Evolutionary conservation across 2,113 vertebrate genomes (phyloP).

Genomic region (Mormoops blainvillei): DNA sequence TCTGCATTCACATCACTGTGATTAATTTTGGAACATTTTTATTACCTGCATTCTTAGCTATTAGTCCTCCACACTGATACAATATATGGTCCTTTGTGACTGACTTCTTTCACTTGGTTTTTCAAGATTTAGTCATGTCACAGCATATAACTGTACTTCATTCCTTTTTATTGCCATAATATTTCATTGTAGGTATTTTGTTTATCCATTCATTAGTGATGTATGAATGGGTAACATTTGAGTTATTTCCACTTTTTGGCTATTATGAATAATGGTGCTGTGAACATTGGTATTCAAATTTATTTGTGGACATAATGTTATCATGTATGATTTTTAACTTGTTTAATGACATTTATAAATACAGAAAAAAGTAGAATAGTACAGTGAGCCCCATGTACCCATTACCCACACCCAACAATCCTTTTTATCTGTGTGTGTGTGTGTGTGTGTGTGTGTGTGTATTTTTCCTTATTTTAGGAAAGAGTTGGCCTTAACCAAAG

Average conservation of each 20-base stretch:
- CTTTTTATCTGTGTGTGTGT: too few species aligned
- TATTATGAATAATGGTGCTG: neutral
- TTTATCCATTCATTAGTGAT: neutral
- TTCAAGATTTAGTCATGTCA: neutral
- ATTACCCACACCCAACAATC: neutral
- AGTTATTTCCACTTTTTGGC: neutral
- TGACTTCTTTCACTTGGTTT: conserved; percentile 5
- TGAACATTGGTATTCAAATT: neutral
- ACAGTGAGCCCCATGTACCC: neutral
- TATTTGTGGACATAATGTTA: neutral
- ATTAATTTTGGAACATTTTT: conserved; percentile 12
- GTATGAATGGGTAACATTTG: neutral
- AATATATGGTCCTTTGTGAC: neutral
- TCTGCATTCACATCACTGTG: neutral
- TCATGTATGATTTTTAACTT: neutral
- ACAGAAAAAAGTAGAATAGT: neutral
- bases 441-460: too few species aligned
- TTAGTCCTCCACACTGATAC: neutral
- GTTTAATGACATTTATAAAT: conserved; percentile 15
- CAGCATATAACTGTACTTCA: neutral
- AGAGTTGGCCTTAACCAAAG: conserved; percentile 4
- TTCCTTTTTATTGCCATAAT: conserved; percentile 22
- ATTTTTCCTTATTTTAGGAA: conserved; percentile 1
- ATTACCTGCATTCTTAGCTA: neutral
- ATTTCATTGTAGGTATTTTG: neutral